Evolutionary conservation across 2,888 invertebrate species (phyloP).

Genomic region (Drosophila neonasuta): DNA sequence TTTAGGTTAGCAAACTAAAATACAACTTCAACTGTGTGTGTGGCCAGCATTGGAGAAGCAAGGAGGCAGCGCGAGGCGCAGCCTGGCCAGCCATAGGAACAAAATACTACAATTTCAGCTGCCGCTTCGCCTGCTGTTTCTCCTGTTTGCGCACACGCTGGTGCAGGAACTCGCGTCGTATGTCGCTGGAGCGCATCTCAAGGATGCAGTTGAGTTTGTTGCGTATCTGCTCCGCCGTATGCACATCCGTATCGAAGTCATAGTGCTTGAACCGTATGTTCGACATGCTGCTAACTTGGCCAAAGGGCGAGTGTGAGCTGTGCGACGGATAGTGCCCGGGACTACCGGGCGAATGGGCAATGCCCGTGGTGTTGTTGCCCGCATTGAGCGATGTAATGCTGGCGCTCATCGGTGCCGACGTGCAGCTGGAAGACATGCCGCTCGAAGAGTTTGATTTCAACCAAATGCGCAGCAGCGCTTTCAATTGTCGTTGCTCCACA

Average conservation of each 20-base stretch:
- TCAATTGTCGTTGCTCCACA: conserved; percentile 88
- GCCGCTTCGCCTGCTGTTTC: conserved; percentile 75
- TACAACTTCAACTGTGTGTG: conserved; percentile 57
- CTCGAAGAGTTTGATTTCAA: conserved; percentile 83
- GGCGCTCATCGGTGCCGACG: conserved; percentile 56
- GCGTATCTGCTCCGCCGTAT: conserved; percentile 90
- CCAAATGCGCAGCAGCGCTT: conserved; percentile 88
- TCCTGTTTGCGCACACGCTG: conserved; percentile 85
- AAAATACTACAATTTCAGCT: conserved; percentile 78
- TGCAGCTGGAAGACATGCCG: conserved; percentile 64
- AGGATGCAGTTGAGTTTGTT: conserved; percentile 94
- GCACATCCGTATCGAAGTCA: conserved; percentile 92
- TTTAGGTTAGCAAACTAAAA: conserved; percentile 76
- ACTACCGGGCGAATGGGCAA: conserved; percentile 70
- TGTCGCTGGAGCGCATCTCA: conserved; percentile 90
- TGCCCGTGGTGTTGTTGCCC: conserved; percentile 30
- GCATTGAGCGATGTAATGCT: conserved; percentile 48
- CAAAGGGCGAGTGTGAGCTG: conserved; percentile 64
- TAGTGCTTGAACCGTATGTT: conserved; percentile 89
- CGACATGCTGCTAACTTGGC: conserved; percentile 35
- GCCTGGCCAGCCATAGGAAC: conserved; percentile 54
- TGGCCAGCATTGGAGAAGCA: conserved; percentile 13
- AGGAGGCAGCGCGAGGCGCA: conserved; percentile 33
- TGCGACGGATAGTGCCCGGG: conserved; percentile 78
- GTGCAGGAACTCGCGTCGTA: conserved; percentile 91